Base-by-base conservation (phyloP, 2,113 vertebrate species). In the Chaenocephalus aceratus region DNA sequence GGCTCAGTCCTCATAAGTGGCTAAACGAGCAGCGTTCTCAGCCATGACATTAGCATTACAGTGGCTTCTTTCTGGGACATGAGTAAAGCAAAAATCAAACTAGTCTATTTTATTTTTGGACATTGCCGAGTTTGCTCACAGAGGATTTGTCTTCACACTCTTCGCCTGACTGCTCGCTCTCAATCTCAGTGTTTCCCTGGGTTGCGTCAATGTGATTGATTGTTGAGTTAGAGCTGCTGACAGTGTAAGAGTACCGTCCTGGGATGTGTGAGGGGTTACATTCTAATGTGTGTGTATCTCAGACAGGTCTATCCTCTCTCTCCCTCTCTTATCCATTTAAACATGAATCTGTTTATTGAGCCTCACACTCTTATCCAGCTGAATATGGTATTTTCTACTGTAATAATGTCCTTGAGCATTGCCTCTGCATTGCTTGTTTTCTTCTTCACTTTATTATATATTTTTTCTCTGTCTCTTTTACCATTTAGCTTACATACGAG, bases 301-400 rank as follows among this genome's bases (percentile, higher is more conserved):
- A 79, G 77, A 78, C 82, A 72, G 66, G 59, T 89, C 76, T 80
- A 48, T 84, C 86, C 72, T 84, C 64, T 59, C 13, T 36, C 59
- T 57, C 75, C 52, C 61, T 76, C 75, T 77, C 82, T 80, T 76
- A 91, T 86, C 80, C 87, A 90, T 90, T 89, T 88, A 90, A 88
- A 92, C 88, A 90, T 83, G 85, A 86, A 84, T 66, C 63, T 74
- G 64, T 80, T 75, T 80, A 67, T 77, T 77, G 62, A 82, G 77
- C 75, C 72, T 56, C 78, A 9, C 59, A 67, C 69, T 79, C 54
- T 65, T 79, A 77, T 77, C 73, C 52, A 73, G 71, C 76, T 75
- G 36, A 72, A 77, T 69, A 18, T 76, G 41, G 21, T 62, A 61
- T 84, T 81, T 76, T 36, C 60, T 26, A 41, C 36, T 41, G 36